Conservation (phyloP, 2,113 vertebrate genomes). For the Ovibos moschatus region DNA sequence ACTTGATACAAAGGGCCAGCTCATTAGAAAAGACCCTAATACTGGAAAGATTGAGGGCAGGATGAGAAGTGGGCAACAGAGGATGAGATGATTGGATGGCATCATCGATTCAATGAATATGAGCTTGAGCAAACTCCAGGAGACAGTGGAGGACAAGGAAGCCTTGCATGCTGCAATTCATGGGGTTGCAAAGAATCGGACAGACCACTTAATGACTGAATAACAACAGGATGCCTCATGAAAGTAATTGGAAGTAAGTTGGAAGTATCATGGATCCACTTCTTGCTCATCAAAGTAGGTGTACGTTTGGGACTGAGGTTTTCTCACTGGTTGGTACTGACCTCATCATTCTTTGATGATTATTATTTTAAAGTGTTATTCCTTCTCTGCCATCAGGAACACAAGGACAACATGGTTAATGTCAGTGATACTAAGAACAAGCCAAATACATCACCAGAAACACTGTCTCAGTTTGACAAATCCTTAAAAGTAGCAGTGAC, state of each 20-base stretch:
- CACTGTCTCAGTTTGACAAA: background rate
- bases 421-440: background rate
- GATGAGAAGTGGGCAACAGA: background rate
- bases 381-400: background rate
- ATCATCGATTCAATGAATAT: background rate
- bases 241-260: background rate
- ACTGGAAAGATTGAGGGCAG: background rate
- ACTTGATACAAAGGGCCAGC: background rate
- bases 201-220: background rate
- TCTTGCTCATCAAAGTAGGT: background rate
- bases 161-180: background rate
- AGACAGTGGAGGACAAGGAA: background rate
- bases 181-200: background rate
- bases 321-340: background rate
- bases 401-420: background rate
- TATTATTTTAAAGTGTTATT: constrained; percentile 29
- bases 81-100: background rate
- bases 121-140: background rate
- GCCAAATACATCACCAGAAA: background rate
- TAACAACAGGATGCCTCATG: background rate
- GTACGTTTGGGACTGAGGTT: background rate
- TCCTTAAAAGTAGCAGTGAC: background rate
- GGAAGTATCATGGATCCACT: background rate
- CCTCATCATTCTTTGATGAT: background rate
- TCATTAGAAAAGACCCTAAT: background rate